Evolutionary conservation across 2,113 vertebrate species (phyloP), one percentile per base, ranked within the genome.

Genomic region (Oxyruncus cristatus): DNA sequence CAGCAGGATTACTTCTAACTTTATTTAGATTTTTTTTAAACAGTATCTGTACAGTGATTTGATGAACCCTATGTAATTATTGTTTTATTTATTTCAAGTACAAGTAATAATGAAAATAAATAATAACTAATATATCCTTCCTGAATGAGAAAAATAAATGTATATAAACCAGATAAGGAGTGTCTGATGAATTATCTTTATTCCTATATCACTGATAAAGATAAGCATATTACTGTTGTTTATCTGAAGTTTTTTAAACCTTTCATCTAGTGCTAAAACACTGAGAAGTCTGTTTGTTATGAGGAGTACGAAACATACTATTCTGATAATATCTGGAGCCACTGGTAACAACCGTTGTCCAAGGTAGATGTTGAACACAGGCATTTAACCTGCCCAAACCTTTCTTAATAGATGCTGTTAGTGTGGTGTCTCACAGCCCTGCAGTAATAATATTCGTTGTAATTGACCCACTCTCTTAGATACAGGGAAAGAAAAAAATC

Each of bases 221-320:
- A 85, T n/a, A 83, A 71, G 47, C 39, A n/a, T 70, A 68, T 85
- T 4, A 4, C 53, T 82, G 14, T 53, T 93, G 24, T 92, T 93
- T 91, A 91, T 93, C 53, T 87, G 89, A 92, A 79, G 53, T 53
- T n/a, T 91, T 93, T 87, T 61, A 87, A 89, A 46, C 39, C 73
- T 92, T 94, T 95, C 47, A 87, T 92, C 61, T 66, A 62, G 71
- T 62, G 76, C 85, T 85, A 82, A 92, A 96, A 79, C 50, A 91
- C 49, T 42, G 90, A 75, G 79, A 96, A 44, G 12, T 66, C 14
- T 71, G 58, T 80, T 95, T 76, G 63, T 78, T 93, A 56, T 44
- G 27, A 86, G 65, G 9, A 53, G 27, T 93, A 68, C 67, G 26
- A 93, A 93, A 21, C 74, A 85, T 72, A 30, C 8, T 1, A 92